A percentile compares a stretch with the other conserved stretches of the same genome.
phyloP scores from a whole-genome alignment of 2,888 invertebrate genomes.

The Ophion ventricosus region DNA sequence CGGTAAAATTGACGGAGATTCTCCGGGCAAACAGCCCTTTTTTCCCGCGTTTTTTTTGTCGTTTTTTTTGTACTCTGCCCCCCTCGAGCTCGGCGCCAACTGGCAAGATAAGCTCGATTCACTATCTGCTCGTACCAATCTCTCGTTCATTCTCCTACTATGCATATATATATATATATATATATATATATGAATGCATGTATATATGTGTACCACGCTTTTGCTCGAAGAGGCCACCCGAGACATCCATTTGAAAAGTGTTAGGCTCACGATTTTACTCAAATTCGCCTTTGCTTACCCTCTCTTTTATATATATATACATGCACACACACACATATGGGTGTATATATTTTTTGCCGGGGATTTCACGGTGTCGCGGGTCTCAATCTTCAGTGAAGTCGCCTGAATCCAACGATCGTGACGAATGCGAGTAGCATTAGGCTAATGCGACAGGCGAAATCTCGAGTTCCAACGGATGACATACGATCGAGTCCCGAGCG shows the following conservation, averaged over 20 bases:
- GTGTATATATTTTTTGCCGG: slow-evolving; percentile 37
- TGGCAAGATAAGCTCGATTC: slow-evolving; percentile 61
- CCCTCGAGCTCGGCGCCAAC: slow-evolving; percentile 26
- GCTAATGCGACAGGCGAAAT: slow-evolving; percentile 63
- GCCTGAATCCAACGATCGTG: slow-evolving; percentile 60
- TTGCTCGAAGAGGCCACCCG: neutral
- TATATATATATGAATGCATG: neutral
- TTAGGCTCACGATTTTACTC: slow-evolving; percentile 34
- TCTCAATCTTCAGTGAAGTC: slow-evolving; percentile 58
- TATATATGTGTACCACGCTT: slow-evolving; percentile 11
- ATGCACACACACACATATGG: neutral
- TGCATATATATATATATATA: neutral
- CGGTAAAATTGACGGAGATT: slow-evolving; percentile 45
- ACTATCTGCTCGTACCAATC: slow-evolving; percentile 53
- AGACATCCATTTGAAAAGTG: slow-evolving; percentile 29
- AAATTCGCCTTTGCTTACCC: slow-evolving; percentile 44
- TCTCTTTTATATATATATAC: slow-evolving; percentile 34
- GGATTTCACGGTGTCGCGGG: slow-evolving; percentile 45
- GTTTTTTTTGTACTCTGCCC: slow-evolving; percentile 16
- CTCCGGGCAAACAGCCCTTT: slow-evolving; percentile 1
- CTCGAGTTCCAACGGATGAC: slow-evolving; percentile 61
- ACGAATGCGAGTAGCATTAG: slow-evolving; percentile 62
- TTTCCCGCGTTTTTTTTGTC: slow-evolving; percentile 2
- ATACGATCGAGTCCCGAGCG: slow-evolving; percentile 67
- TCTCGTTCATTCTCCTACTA: slow-evolving; percentile 1